A percentile compares a stretch with the other conserved stretches of the same genome.
Conservation (phyloP, 2,888 invertebrate species). For the Pediacus dermestoides region DNA sequence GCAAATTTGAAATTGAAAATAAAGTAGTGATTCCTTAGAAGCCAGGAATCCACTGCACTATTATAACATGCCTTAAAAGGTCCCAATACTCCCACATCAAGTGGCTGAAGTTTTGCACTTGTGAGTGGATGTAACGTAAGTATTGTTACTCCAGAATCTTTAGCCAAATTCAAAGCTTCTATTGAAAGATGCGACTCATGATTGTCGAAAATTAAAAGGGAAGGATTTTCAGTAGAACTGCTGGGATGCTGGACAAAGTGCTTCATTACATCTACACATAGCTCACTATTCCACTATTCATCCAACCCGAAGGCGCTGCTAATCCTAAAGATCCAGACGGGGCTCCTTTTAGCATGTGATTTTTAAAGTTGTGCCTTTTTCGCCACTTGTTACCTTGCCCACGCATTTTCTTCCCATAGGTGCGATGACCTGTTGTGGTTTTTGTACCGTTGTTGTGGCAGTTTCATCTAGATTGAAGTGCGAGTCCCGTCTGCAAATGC, state of each 20-base stretch:
- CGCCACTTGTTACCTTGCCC: too few species aligned
- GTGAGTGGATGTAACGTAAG: conserved; percentile 45
- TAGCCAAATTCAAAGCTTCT: conserved; percentile 34
- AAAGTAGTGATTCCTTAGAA: too few species aligned
- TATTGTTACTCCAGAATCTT: conserved; percentile 41
- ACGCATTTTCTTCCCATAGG: conserved; percentile 3
- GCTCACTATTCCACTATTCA: conserved; percentile 21
- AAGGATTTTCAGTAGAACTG: conserved; percentile 31
- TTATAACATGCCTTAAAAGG: conserved; percentile 19
- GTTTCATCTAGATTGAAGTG: conserved; percentile 4
- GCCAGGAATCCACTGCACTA: conserved; percentile 33
- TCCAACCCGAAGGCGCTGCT: conserved; percentile 16
- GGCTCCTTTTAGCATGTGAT: conserved; percentile 12
- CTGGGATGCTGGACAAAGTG: conserved; percentile 25
- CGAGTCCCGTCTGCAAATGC: conserved; percentile 11
- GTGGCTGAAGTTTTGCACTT: conserved; percentile 13
- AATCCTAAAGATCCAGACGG: conserved; percentile 17
- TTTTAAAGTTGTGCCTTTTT: conserved; percentile 15
- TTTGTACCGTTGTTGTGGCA: conserved; percentile 8
- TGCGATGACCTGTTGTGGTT: background rate
- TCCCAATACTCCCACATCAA: conserved; percentile 16
- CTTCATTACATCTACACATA: conserved; percentile 19
- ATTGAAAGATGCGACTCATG: conserved; percentile 38
- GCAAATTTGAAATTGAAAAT: too few species aligned
- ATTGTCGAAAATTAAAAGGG: conserved; percentile 39